Evolutionary conservation across 2,888 invertebrate species (phyloP), one percentile per base, ranked within the genome.

Genomic region (Trichopria drosophilae): DNA sequence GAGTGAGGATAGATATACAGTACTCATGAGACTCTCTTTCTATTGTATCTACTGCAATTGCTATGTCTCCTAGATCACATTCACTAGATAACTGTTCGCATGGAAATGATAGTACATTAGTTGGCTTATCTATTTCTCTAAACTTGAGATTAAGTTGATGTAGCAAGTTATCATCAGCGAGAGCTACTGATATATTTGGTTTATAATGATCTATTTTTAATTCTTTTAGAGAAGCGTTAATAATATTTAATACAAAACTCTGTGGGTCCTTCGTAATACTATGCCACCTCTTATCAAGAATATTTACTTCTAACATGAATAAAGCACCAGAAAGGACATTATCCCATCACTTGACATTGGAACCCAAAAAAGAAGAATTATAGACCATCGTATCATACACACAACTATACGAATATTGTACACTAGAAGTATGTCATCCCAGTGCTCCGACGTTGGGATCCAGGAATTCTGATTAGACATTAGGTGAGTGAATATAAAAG

Each of bases 171-270:
- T 43, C 43, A 43, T 43, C 43, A 43, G 43, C 43, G 32, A 43
- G 43, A 43, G 43, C 43, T 43, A 43, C 34, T 43, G 43, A 43
- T 43, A 43, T 43, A 43, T 43, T 43, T 43, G 43, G 43, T 43
- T 43, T 43, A 43, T 43, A 43, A 34, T 43, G 43, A 34, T 43
- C 43, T 43, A 43, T 43, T 43, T 43, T 43, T 43, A 43, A 43
- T 43, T 43, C 43, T 43, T 43, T 43, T 43, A 43, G 34, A 43
- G 43, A 43, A 43, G 43, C 13, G 16, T 43, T 43, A 9, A 43
- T 43, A 15, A 43, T 15, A 43, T 15, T 15, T 43, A 43, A 43
- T 43, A 43, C 43, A 43, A 43, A 43, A 43, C 12, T 15, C 12
- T 43, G 10, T n/a, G 43, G 43, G 34, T 43, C 12, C 10, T 43